These are phyloP conservation scores for Proisotoma minuta DNA, from an alignment of 2,888 invertebrate species.

Conservation along the genomic window DNA sequence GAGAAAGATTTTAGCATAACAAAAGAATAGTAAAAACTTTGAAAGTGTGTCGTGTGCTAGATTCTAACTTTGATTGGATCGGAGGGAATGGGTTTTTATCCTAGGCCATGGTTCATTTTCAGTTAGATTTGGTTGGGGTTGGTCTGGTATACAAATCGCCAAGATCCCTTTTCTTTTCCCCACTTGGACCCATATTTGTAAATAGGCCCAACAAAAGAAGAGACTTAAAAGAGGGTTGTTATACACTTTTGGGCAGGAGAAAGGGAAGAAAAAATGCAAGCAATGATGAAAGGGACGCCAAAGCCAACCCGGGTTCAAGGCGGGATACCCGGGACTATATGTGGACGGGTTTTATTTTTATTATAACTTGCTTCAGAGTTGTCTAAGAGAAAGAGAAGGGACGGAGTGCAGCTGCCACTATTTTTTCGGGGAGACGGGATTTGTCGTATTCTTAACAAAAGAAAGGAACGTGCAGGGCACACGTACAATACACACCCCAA, in stretches of 20 bases:
- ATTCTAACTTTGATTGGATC: slow-evolving; percentile 5
- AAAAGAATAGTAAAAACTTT: slow-evolving; percentile 7
- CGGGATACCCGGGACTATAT: slow-evolving; percentile 3
- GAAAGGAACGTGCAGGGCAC: slow-evolving; percentile 27
- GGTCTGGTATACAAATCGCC: neutral
- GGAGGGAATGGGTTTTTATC: neutral
- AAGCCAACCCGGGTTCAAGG: no score
- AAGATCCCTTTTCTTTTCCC: slow-evolving; percentile 1
- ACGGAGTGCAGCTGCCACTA: slow-evolving; percentile 4
- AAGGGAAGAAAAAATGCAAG: neutral
- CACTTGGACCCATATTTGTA: neutral
- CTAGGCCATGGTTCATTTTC: slow-evolving; percentile 5
- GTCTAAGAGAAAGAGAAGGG: slow-evolving; percentile 4
- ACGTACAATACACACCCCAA: slow-evolving; percentile 7
- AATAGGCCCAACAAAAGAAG: slow-evolving; percentile 2
- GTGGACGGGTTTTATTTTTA: slow-evolving; percentile 4
- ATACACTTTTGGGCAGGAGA: neutral
- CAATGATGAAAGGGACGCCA: neutral
- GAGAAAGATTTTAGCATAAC: slow-evolving; percentile 9
- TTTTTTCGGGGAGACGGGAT: slow-evolving; percentile 17
- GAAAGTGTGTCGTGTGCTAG: slow-evolving; percentile 19
- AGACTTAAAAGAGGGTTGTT: slow-evolving; percentile 6
- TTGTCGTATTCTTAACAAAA: slow-evolving; percentile 30
- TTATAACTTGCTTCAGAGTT: neutral
- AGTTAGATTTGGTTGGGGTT: neutral